phyloP scores from a whole-genome alignment of 2,888 invertebrate species.

The Ernsta delagoae region DNA sequence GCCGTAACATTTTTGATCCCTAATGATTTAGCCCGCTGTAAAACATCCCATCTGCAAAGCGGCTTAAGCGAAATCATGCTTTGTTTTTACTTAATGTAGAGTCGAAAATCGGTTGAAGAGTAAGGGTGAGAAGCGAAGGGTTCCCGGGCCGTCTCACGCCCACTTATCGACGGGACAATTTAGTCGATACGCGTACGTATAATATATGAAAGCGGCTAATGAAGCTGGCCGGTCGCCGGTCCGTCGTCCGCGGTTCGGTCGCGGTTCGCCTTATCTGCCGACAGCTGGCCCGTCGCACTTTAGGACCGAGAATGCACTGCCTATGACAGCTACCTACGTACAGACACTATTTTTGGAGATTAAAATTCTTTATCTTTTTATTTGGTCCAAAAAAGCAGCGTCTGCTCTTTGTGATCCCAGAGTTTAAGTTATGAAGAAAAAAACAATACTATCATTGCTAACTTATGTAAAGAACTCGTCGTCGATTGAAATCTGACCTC shows the following conservation, averaged over 20 bases:
- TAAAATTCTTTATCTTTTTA: slow-evolving; percentile 34
- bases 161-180: slow-evolving; percentile 77
- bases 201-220: slow-evolving; percentile 64
- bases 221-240: slow-evolving; percentile 26
- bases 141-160: slow-evolving; percentile 59
- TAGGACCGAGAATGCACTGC: slow-evolving; percentile 37
- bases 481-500: too few species aligned
- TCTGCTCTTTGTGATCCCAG: slow-evolving; percentile 12
- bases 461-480: too few species aligned
- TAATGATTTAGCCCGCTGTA: not conserved
- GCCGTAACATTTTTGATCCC: not conserved
- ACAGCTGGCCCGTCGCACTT: slow-evolving; percentile 41
- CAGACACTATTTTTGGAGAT: slow-evolving; percentile 36
- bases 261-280: slow-evolving; percentile 50
- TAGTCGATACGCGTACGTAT: slow-evolving; percentile 70
- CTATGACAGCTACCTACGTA: slow-evolving; percentile 38
- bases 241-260: slow-evolving; percentile 44
- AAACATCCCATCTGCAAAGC: slow-evolving; percentile 41
- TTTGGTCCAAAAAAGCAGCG: slow-evolving; percentile 22
- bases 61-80: slow-evolving; percentile 14
- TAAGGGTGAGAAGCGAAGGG: slow-evolving; percentile 21
- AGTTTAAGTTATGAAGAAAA: not conserved
- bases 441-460: too few species aligned
- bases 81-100: slow-evolving; percentile 2
- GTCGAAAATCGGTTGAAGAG: slow-evolving; percentile 28